Base-by-base conservation (phyloP, 2,113 vertebrate species). In the Pseudorectes ferrugineus region DNA sequence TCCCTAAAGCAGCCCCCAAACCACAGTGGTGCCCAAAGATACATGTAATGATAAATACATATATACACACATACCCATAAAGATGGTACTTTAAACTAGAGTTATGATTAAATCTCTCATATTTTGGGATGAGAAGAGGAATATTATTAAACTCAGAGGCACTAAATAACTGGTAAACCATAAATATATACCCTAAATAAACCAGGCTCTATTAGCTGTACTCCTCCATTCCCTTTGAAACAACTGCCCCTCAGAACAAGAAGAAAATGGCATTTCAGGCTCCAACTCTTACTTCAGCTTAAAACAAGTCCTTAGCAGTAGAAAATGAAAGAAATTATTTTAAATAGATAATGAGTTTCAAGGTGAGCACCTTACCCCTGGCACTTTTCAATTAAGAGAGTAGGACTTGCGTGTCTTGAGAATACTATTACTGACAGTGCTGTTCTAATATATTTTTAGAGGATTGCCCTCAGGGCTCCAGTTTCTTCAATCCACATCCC, bases 381-480 rank as follows among this genome's bases (percentile, higher is more conserved):
- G 96, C 94, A 95, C 77, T 97, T 96, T 97, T 94, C 83, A 96
- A 94, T 89, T 97, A 96, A 65, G 91, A 95, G 88, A 83, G 63
- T 16, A 15, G 46, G 68, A 77, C 59, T 93, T 72, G 35, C 3
- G 0, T 89, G 36, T 33, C 89, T 85, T 59, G 57, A 93, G 92
- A 96, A 95, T 93, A 93, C 19, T 19, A 49, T 74, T 59, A 71
- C 86, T 93, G 81, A 81, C 88, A 76, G 71, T 19, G 48, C 73
- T 92, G 36, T 74, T 93, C 70, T 79, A 95, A 86, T 74, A 57
- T 77, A 95, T 96, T 96, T 96, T 96, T 94, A 97, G 95, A 95
- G 73, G 57, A 84, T 89, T 95, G 94, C 96, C 96, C 89, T 94
- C 72, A 95, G 94, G 92, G 88, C 81, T 93, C 35, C 57, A 59